Conservation (phyloP, 1,140 invertebrate species). For the Zophobas morio region DNA sequence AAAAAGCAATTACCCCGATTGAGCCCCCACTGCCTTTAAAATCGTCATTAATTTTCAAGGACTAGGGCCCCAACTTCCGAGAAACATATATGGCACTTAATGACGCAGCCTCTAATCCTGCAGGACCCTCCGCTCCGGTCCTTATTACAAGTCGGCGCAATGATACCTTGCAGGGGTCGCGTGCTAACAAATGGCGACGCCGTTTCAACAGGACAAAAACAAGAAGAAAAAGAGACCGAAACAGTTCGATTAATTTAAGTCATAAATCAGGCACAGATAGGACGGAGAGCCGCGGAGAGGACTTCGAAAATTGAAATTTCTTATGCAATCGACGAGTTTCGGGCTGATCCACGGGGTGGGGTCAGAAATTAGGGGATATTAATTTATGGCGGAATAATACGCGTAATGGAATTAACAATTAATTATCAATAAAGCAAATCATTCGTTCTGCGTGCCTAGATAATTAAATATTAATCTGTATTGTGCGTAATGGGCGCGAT, state of each 20-base stretch:
- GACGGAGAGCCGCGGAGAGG: neutral
- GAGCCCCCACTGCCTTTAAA: conserved; percentile 24
- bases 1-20: conserved; percentile 36
- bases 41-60: conserved; percentile 32
- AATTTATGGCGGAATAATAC: conserved; percentile 14
- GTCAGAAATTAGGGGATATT: neutral
- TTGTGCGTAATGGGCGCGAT: neutral
- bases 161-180: conserved; percentile 24
- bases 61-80: neutral
- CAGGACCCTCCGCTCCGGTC: conserved; percentile 1
- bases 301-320: conserved; percentile 4
- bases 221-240: conserved; percentile 38
- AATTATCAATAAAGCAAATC: neutral
- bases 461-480: conserved; percentile 24
- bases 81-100: conserved; percentile 14
- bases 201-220: conserved; percentile 29
- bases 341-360: neutral
- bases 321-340: conserved; percentile 15
- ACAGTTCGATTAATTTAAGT: conserved; percentile 46
- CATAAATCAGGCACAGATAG: conserved; percentile 38
- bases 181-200: conserved; percentile 17
- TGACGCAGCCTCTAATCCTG: conserved; percentile 11
- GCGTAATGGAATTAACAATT: neutral
- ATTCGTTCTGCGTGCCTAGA: neutral
- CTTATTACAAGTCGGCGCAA: conserved; percentile 16